Evolutionary conservation across 1,140 invertebrate species (phyloP), one percentile per base, ranked within the genome.

Genomic region (Drosophila pandora): DNA sequence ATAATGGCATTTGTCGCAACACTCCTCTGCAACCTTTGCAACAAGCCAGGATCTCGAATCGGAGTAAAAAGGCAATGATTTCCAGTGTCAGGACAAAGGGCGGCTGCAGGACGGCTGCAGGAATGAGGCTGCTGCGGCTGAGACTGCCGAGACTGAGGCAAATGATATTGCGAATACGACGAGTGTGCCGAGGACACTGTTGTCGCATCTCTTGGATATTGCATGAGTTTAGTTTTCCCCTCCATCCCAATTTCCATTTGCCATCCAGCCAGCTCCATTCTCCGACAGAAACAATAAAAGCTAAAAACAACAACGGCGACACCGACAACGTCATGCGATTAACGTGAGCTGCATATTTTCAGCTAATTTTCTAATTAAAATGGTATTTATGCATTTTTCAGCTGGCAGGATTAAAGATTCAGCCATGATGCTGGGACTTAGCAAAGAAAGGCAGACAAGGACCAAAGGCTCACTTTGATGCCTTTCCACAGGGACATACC

Each of bases 291-390:
- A 41, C 57, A 56, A 61, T 79, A 52, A 41, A 37, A 37, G 34
- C 34, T 37, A 3, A 37, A 37, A 37, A 43, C 70, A 65, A 49
- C 77, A 70, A 48, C 65, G 43, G 58, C 54, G 59, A 48, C 58
- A 10, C 53, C 62, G 53, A 74, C 77, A 58, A 69, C 34, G 67
- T 59, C 73, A 82, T 81, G 82, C 90, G 80, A 91, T 91, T 91
- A 91, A 90, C 90, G 88, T 90, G 88, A 76, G 83, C 74, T 88
- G 88, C 88, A 90, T 90, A 90, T 90, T 90, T 81, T 55, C 64
- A 90, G 84, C 88, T 90, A 90, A 90, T 90, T 90, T 90, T 90
- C 88, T 90, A 90, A 90, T 90, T 90, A 90, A 90, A 90, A 88
- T 64, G 74, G 68, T 89, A 90, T 90, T 90, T 90, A 88, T 90